These are phyloP conservation scores for Coronaproctus castanopsis DNA, from an alignment of 2,888 invertebrate species.

Conservation along the genomic window DNA sequence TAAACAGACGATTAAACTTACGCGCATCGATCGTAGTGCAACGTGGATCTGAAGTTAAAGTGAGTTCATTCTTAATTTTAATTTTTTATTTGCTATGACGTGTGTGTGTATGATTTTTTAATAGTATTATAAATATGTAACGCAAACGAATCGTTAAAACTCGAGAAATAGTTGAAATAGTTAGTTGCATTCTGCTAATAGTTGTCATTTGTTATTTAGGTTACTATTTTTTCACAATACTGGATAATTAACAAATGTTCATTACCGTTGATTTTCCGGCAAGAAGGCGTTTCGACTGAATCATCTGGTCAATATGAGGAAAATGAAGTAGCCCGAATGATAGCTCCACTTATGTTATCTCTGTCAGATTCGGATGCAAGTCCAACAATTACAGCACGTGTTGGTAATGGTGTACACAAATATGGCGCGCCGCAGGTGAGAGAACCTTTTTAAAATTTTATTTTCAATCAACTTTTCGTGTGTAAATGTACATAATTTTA, in stretches of 20 bases:
- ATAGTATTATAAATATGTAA: background rate
- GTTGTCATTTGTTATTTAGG: too few species aligned
- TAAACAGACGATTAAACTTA: conserved; percentile 51
- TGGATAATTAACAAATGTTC: conserved; percentile 86
- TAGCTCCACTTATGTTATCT: conserved; percentile 80
- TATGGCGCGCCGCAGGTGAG: conserved; percentile 33
- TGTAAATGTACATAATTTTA: too few species aligned
- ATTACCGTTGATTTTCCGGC: conserved; percentile 81
- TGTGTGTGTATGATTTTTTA: background rate
- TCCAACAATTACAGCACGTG: conserved; percentile 50
- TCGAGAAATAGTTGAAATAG: too few species aligned
- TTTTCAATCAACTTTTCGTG: too few species aligned
- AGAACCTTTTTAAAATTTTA: background rate
- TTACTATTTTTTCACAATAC: conserved; percentile 19
- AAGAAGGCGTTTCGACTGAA: conserved; percentile 55
- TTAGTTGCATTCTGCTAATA: too few species aligned
- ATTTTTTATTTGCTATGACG: background rate
- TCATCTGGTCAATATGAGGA: conserved; percentile 84
- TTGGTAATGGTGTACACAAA: conserved; percentile 45
- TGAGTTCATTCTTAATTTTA: conserved; percentile 20
- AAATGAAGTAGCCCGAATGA: conserved; percentile 82
- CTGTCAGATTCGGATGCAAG: conserved; percentile 76
- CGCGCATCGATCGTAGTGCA: conserved; percentile 40
- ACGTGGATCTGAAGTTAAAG: conserved; percentile 41
- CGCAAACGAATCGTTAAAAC: too few species aligned